These are phyloP conservation scores for Mus spicilegus DNA, from an alignment of 2,113 vertebrate species.

Conservation along the genomic window DNA sequence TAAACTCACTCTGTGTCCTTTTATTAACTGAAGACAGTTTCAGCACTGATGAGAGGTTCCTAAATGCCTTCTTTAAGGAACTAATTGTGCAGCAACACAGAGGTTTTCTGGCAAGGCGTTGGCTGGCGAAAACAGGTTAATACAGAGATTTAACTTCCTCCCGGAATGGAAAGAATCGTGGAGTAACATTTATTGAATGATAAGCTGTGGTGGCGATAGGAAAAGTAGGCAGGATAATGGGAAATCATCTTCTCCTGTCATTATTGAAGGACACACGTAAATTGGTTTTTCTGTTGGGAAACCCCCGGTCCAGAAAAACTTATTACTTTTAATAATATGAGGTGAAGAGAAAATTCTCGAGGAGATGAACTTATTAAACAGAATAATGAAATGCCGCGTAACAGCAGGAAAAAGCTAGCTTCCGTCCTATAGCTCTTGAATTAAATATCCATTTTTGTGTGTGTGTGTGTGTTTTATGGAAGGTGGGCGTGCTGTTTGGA, in stretches of 20 bases:
- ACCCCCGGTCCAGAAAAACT: slow-evolving; percentile 90
- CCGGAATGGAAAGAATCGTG: slow-evolving; percentile 87
- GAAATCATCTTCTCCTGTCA: slow-evolving; percentile 91
- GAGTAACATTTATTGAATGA: slow-evolving; percentile 90
- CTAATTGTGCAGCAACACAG: slow-evolving; percentile 85
- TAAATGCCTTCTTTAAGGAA: slow-evolving; percentile 88
- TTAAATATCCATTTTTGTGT: slow-evolving; percentile 84
- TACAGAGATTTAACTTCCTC: slow-evolving; percentile 90
- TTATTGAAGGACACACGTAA: slow-evolving; percentile 91
- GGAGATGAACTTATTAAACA: slow-evolving; percentile 92
- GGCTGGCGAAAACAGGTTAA: slow-evolving; percentile 89
- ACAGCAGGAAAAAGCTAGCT: slow-evolving; percentile 87
- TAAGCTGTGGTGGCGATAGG: slow-evolving; percentile 89
- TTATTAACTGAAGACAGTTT: slow-evolving; percentile 88
- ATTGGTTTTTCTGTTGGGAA: slow-evolving; percentile 92
- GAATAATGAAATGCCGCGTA: slow-evolving; percentile 91
- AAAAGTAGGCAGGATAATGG: slow-evolving; percentile 90
- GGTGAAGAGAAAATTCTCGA: slow-evolving; percentile 91
- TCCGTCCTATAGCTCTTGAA: slow-evolving; percentile 88
- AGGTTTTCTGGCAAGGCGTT: slow-evolving; percentile 83
- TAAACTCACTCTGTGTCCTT: slow-evolving; percentile 85
- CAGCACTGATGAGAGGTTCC: slow-evolving; percentile 86
- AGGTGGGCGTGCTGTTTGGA: slow-evolving; percentile 83
- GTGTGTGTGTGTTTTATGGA: slow-evolving; percentile 77
- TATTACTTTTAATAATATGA: slow-evolving; percentile 92